A percentile compares a stretch with the other conserved stretches of the same genome.
phyloP scores from a whole-genome alignment of 2,797 vertebrate species.

The Momotus momota region DNA sequence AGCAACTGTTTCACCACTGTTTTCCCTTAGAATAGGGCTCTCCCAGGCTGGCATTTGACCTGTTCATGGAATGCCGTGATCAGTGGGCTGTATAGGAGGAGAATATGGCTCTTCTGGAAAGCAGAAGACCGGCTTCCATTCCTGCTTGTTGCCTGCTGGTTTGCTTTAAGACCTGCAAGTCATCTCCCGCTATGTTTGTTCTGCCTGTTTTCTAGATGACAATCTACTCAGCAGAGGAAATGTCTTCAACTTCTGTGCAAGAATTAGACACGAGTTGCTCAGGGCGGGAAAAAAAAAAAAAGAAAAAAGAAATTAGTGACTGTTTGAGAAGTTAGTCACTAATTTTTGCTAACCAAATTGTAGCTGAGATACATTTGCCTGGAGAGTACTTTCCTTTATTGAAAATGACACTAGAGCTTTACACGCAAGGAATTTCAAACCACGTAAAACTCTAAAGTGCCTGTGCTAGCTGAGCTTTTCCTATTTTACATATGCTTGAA shows the following conservation, averaged over 20 bases:
- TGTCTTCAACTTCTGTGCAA: not conserved
- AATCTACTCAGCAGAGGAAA: not conserved
- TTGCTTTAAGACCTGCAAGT: accelerated
- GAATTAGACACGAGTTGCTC: not conserved
- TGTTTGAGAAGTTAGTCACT: not conserved
- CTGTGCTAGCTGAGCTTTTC: not conserved
- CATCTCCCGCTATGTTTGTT: not conserved
- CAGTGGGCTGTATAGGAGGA: not conserved
- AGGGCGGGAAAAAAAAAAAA: not conserved
- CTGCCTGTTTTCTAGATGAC: not conserved
- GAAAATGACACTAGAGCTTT: not conserved
- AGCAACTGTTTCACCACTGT: accelerated
- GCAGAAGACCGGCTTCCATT: not conserved
- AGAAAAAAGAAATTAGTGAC: not conserved
- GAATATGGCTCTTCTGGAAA: not conserved
- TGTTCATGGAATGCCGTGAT: accelerated
- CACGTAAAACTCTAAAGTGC: not conserved
- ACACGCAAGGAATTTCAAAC: not conserved
- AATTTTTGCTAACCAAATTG: not conserved
- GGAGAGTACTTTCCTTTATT: not conserved
- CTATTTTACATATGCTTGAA: not conserved
- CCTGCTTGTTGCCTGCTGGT: not conserved
- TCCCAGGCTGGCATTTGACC: accelerated
- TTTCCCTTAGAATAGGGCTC: not conserved
- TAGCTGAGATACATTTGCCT: not conserved